phyloP scores from a whole-genome alignment of 2,113 vertebrate species.

The Neogobius melanostomus region DNA sequence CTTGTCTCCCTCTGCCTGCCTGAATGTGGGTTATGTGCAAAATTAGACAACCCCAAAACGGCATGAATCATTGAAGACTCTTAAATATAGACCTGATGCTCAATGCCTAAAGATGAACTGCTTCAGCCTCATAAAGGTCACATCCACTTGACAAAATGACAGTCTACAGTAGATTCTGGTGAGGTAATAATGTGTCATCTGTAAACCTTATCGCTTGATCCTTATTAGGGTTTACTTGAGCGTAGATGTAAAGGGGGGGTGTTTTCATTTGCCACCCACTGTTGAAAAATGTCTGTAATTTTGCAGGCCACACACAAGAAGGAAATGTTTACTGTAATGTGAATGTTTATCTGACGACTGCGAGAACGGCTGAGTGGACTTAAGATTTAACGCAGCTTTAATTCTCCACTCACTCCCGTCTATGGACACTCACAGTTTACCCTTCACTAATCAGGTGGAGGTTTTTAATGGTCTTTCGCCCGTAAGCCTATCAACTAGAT shows the following conservation, averaged over 20 bases:
- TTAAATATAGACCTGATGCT: background rate
- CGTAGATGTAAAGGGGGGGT: constrained; percentile 37
- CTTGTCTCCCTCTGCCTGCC: background rate
- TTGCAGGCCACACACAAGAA: constrained; percentile 1
- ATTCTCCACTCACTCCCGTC: background rate
- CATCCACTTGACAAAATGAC: background rate
- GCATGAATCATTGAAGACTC: background rate
- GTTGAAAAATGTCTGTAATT: background rate
- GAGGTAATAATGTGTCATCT: background rate
- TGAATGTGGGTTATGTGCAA: constrained; percentile 3
- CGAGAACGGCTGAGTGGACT: constrained; percentile 23
- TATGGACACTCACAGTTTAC: constrained; percentile 23
- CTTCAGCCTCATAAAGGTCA: background rate
- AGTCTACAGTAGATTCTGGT: background rate
- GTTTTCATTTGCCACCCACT: constrained; percentile 21
- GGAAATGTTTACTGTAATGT: constrained; percentile 38
- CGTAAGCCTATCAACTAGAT: constrained; percentile 64
- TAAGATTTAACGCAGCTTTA: background rate
- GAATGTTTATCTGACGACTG: constrained; percentile 29
- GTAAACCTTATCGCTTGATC: constrained; percentile 17
- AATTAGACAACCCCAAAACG: background rate
- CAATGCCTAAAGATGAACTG: background rate
- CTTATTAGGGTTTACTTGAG: constrained; percentile 8
- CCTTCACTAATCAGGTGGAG: constrained; percentile 53
- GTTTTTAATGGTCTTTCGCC: constrained; percentile 61